Evolutionary conservation across 2,888 invertebrate genomes (phyloP), one percentile per base, ranked within the genome.

Genomic region (Drosophila niveifrons): DNA sequence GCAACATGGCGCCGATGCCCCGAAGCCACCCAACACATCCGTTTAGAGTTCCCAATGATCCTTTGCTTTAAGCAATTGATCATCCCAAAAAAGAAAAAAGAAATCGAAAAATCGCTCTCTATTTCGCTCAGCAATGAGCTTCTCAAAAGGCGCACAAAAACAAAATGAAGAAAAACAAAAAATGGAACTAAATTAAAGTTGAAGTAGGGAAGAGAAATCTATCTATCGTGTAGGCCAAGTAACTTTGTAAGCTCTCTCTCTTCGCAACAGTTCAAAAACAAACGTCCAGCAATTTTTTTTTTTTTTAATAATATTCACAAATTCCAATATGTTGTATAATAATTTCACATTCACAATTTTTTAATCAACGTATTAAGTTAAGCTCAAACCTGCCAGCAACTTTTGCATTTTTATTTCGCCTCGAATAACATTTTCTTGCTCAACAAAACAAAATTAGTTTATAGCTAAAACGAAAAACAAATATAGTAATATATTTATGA

Each of bases 21-120:
- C 90, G 43, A 92, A 92, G 77, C 91, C 92, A 7, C 91, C 92
- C 34, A 92, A 92, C 72, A 92, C 92, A 34, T 91, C 92, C 51
- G 91, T 92, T 70, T 91, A 90, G 84, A 57, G 15, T 8, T 17
- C 11, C 13, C 1, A 48, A 10, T 48, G 41, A 66, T 64, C 62
- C 46, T 61, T 61, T 62, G 79, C 81, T 72, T 3, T 50, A 74
- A 83, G 87, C 78, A 75, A 56, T 31, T n/a, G 46, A 66, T 61
- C 52, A 52, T 47, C 64, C 23, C 23, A 23, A 23, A 1, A 31
- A 23, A 23, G 0, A 31, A 2, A 3, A n/a, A 58, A 61, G 23
- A 62, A 36, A 13, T 39, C 2, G 2, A 53, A 53, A 53, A 39
- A 44, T 17, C 39, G 43, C 66, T 66, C 67, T 55, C 75, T 70